Base-by-base conservation (phyloP, 2,113 vertebrate genomes). In the Chloroceryle aenea region DNA sequence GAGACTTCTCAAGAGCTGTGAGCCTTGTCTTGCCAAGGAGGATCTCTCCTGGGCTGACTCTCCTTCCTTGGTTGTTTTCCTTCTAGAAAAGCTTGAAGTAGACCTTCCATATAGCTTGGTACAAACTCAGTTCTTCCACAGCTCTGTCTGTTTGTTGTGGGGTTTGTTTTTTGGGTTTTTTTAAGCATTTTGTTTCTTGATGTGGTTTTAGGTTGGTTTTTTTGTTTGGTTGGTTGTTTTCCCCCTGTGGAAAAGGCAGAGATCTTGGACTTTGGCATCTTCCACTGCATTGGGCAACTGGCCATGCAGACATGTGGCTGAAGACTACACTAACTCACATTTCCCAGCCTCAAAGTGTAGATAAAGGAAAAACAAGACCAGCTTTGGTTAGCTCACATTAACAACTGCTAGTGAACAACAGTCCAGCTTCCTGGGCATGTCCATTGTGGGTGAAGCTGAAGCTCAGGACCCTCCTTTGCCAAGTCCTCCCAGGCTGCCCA, bases 391-490 rank as follows among this genome's bases (percentile, higher is more conserved):
- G 29, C 4, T 75, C 25, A 23, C 8, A 13, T 18, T 32, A 67
- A 74, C 34, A 61, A 20, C 20, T 61, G 19, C 38, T 7, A 26
- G 21, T 12, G 64, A 91, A 12, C 4, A 43, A 15, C 4, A 63
- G 78, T 29, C 26, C 67, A 47, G 8, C n/a, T 66, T 45, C 50
- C 63, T 25, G 32, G 75, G 34, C 13, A 20, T 12, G 47, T 36
- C 75, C 14, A 1, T 5, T 16, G 22, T 13, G 68, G 32, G 18
- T 66, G 58, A 59, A 84, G 40, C 27, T 58, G 22, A 48, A 82
- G 76, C 0, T 17, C 7, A 20, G 4, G 2, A 15, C 3, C 9
- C 6, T 36, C 58, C 67, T 36, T 73, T 0, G 0, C 20, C 53
- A 27, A 91, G 6, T 22, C 45, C 48, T 69, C 36, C 56, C 67